These are phyloP conservation scores for Sorex fumeus DNA, from an alignment of 2,113 vertebrate species.

Conservation along the genomic window DNA sequence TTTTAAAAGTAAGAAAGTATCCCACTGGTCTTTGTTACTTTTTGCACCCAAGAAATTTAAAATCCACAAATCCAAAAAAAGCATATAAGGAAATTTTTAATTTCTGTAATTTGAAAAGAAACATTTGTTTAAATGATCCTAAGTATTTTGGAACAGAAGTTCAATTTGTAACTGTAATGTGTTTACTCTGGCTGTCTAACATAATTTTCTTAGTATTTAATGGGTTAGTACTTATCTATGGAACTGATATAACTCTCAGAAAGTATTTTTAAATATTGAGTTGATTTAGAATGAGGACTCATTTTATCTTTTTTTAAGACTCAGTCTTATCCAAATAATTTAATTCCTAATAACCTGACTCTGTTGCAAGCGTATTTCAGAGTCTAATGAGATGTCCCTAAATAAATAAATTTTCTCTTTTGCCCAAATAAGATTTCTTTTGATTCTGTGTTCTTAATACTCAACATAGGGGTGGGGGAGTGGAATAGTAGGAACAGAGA, in stretches of 20 bases:
- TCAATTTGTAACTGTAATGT: neutral
- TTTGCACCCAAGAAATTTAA: too few relatives aligned
- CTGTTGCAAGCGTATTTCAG: constrained; percentile 31
- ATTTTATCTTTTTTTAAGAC: too few relatives aligned
- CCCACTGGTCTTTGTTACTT: too few relatives aligned
- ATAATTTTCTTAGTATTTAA: constrained; percentile 47
- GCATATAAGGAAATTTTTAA: constrained; percentile 1
- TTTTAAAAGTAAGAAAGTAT: neutral
- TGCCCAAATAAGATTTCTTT: neutral
- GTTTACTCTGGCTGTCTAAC: constrained; percentile 45
- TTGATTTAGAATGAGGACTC: too few relatives aligned
- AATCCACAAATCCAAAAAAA: too few relatives aligned
- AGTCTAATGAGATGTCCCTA: constrained; percentile 20
- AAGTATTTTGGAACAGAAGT: constrained; percentile 50
- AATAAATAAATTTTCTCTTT: constrained; percentile 12
- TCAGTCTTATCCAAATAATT: constrained; percentile 2
- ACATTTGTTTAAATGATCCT: constrained; percentile 49
- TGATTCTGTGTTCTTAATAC: constrained; percentile 38
- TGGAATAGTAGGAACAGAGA: constrained; percentile 28
- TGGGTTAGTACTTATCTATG: neutral
- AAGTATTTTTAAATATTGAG: constrained; percentile 22
- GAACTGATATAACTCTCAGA: constrained; percentile 33
- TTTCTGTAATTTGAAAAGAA: constrained; percentile 59
- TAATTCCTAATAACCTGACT: neutral
- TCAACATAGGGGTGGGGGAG: neutral